Evolutionary conservation across 30 jellyfish, hydroid and myxozoan species (phyloP), one percentile per base, ranked within the genome.

Genomic region (Aurelia sp.): DNA sequence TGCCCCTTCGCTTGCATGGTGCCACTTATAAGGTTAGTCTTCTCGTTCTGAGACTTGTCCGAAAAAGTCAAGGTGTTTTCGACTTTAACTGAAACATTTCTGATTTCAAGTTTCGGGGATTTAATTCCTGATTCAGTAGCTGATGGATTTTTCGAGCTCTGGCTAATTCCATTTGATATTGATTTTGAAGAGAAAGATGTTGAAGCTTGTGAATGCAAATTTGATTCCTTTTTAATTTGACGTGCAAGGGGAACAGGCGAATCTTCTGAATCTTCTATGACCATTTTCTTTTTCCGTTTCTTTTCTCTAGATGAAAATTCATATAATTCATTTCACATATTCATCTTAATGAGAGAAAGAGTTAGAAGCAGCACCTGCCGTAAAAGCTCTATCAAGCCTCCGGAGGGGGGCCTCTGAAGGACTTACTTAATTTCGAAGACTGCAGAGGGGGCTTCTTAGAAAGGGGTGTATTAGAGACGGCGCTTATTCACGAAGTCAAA

Each of bases 271-370:
- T 79, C 89, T 4, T 79, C 89, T 4, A 27, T 59, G 9, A 79
- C 40, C 3, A 79, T 57, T 7, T 48, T 69, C 72, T 79, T 79
- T 48, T 79, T 79, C 52, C 89, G 80, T 50, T 79, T 79, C 51
- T 63, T 79, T 7, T 58, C 89, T 31, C 89, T 79, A 24, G 1
- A 76, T 51, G 33, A 33, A 47, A 69, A 17, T 21, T 13, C 31
- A 21, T 8, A 31, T 21, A 2, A 16, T 3, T 69, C n/a, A 27
- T 47, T 11, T 15, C 27, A 67, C 33, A 65, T 27, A 35, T 17
- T 1, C 33, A 27, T 27, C 33, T 27, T 27, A 27, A 27, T 2
- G 1, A 27, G 33, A 27, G 33, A 27, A 2, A 27, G 33, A 27
- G 33, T 27, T 27, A 27, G 33, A 27, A 27, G 2, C 33, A 27